These are phyloP conservation scores for Tribolium freemani DNA, from an alignment of 2,888 invertebrate genomes.

Conservation along the genomic window DNA sequence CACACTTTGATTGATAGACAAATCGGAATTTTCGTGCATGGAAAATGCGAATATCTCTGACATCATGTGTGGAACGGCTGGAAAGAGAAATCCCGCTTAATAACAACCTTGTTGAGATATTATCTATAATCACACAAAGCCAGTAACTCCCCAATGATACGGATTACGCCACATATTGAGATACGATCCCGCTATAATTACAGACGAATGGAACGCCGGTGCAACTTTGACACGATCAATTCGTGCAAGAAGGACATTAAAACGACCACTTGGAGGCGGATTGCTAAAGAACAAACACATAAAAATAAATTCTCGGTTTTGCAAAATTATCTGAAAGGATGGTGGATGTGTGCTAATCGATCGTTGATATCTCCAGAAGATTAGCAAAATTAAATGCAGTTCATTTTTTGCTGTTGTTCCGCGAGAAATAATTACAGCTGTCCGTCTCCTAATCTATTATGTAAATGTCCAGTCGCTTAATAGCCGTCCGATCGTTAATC, in stretches of 20 bases:
- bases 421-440: not conserved
- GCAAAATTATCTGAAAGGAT: no score
- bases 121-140: conserved; percentile 41
- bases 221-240: conserved; percentile 39
- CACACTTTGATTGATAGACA: conserved; percentile 47
- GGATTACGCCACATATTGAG: conserved; percentile 42
- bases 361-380: no score
- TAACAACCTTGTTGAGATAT: conserved; percentile 39
- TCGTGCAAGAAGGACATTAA: conserved; percentile 33
- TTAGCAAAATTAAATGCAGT: no score
- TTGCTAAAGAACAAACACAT: not conserved
- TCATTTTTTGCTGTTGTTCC: not conserved
- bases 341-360: no score
- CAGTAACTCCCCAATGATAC: conserved; percentile 37
- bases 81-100: conserved; percentile 33
- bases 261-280: not conserved
- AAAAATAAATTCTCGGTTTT: not conserved
- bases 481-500: conserved; percentile 1
- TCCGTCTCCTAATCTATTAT: conserved; percentile 18
- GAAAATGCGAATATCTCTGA: conserved; percentile 15
- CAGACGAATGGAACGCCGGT: conserved; percentile 33
- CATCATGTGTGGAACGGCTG: conserved; percentile 14
- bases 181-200: conserved; percentile 42
- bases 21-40: conserved; percentile 17
- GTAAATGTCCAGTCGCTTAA: not conserved